A percentile compares a stretch with the other conserved stretches of the same genome.
Evolutionary conservation across 2,797 vertebrate species (phyloP).

Genomic region (Sebastes minor): DNA sequence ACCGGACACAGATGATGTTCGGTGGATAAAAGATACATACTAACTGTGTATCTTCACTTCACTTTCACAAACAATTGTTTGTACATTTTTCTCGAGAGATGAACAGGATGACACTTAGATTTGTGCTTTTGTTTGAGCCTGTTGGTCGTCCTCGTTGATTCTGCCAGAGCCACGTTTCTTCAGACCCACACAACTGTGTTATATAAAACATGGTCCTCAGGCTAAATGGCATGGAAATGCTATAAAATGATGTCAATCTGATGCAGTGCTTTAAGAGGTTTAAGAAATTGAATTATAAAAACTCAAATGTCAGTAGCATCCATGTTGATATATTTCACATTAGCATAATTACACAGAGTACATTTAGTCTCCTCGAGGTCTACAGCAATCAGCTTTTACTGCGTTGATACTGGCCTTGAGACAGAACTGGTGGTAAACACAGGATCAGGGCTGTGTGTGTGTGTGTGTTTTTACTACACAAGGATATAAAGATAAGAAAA

Average conservation of each 20-base stretch:
- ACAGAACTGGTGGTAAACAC: slow-evolving; percentile 5
- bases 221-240: no score
- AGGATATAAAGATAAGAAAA: slow-evolving; percentile 1
- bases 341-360: not conserved
- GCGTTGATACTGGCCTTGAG: slow-evolving; percentile 7
- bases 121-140: not conserved
- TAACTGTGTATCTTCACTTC: not conserved
- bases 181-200: not conserved
- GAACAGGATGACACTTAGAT: not conserved
- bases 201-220: no score
- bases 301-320: not conserved
- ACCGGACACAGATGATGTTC: not conserved
- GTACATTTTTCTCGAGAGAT: not conserved
- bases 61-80: not conserved
- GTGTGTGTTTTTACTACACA: not conserved
- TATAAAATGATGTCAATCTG: no score
- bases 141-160: not conserved
- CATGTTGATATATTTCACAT: not conserved
- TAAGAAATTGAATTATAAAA: not conserved
- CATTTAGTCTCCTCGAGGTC: not conserved
- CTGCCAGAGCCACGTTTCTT: not conserved
- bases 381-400: not conserved
- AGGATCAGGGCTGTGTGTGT: not conserved
- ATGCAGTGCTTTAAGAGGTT: no score
- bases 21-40: not conserved